These are phyloP conservation scores for Scolopax mira DNA, from an alignment of 2,113 vertebrate genomes.

Conservation along the genomic window DNA sequence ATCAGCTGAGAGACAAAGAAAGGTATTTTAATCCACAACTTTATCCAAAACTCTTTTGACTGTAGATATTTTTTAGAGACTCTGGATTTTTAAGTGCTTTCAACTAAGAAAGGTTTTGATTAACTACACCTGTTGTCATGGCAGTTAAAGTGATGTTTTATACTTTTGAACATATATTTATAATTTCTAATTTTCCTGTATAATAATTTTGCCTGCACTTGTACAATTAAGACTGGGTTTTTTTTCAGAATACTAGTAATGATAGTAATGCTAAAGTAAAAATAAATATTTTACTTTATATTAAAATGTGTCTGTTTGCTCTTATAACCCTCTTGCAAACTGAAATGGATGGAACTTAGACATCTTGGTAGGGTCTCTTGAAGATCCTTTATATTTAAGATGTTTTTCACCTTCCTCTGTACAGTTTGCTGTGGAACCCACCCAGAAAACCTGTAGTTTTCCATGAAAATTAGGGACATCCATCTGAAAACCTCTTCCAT, in stretches of 20 bases:
- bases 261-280: not conserved
- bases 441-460: not conserved
- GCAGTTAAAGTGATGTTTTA: not conserved
- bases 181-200: not conserved
- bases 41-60: not conserved
- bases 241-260: not conserved
- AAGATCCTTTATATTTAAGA: not conserved
- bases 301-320: not conserved
- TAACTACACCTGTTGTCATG: not conserved
- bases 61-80: not conserved
- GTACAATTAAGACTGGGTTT: not conserved
- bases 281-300: not conserved
- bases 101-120: not conserved
- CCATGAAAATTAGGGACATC: not conserved
- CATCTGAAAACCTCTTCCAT: not conserved
- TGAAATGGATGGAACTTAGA: not conserved
- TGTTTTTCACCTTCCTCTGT: not conserved
- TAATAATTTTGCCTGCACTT: not conserved
- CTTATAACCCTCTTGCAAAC: not conserved
- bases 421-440: not conserved
- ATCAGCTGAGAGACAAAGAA: not conserved
- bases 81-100: not conserved
- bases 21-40: not conserved
- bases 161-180: not conserved
- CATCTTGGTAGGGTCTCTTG: not conserved